phyloP scores from a whole-genome alignment of 2,888 invertebrate species.

The Aphidius colemani region DNA sequence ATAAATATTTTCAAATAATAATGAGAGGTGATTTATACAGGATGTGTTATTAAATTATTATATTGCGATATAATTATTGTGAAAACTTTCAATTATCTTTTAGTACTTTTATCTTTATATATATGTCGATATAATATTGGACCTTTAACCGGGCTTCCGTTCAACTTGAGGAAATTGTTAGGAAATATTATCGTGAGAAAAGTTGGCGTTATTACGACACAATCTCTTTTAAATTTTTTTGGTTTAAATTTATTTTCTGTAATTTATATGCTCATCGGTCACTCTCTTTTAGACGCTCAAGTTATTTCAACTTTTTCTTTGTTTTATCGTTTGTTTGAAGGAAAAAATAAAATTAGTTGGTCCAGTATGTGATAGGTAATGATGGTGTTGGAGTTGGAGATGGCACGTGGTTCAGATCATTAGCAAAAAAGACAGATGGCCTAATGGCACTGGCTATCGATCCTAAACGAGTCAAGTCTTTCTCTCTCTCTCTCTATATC shows the following conservation, averaged over 20 bases:
- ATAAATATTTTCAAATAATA: no score
- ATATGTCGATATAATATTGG: no score
- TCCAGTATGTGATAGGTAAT: slow-evolving; percentile 4
- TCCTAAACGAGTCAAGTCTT: slow-evolving; percentile 14
- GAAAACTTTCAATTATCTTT: no score
- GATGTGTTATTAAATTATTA: neutral
- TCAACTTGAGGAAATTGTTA: no score
- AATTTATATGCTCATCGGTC: slow-evolving; percentile 20
- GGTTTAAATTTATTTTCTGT: neutral
- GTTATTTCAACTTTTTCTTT: slow-evolving; percentile 10
- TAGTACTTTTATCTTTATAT: no score
- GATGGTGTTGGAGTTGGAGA: slow-evolving; percentile 10
- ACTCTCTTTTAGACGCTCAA: slow-evolving; percentile 7
- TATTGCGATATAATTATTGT: no score
- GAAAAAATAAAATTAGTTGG: slow-evolving; percentile 10
- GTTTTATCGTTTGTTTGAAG: neutral
- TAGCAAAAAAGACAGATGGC: slow-evolving; percentile 49
- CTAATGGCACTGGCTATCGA: slow-evolving; percentile 42
- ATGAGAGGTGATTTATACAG: neutral
- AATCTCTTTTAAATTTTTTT: slow-evolving; percentile 30
- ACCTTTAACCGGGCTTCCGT: no score
- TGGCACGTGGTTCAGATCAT: slow-evolving; percentile 38
- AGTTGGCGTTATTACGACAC: slow-evolving; percentile 35
- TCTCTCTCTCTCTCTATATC: no score
- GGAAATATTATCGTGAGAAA: slow-evolving; percentile 25